Base-by-base conservation (phyloP, 2,113 vertebrate species). In the Entelurus aequoreus region DNA sequence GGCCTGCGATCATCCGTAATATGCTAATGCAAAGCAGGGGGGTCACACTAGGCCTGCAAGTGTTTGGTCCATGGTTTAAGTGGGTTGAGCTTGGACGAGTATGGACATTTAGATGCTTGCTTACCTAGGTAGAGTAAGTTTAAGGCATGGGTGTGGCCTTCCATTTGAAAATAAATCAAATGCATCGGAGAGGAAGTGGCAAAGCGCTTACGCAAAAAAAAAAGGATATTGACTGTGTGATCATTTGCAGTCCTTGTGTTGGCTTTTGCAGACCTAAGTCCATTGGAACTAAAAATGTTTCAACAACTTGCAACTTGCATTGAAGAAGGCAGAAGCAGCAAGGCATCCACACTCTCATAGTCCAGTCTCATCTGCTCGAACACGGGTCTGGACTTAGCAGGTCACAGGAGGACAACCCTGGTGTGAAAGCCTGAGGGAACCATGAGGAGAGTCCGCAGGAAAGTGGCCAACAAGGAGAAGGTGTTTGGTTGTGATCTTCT, bases 401-500 rank as follows among this genome's bases (percentile, higher is more conserved):
- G 61, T 63, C 75, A 87, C 83, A 66, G 87, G 19, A 62, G 60
- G 48, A 63, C 64, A 35, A n/a, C 59, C 19, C 9, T 4, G 42
- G 10, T 46, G 42, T 46, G 42, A 46, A 12, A 46, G 9, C 42
- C 42, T 1, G 42, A 46, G 62, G 46, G 74, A 79, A 72, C 57
- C 16, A 95, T 96, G 92, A 90, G 92, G 86, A 90, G 94, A 82
- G 91, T 77, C 48, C 92, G 92, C 81, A 93, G 88, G 85, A 95
- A 92, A 75, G 91, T 81, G 19, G 83, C 66, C 4, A 77, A 82
- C 56, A 93, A 92, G 76, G 94, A 98, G 16, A 91, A 92, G 35
- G 93, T 97, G 60, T 97, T 98, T 65, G 95, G 95, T 64, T 97
- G 95, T 56, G 94, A 98, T 75, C 83, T 98, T 57, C 50, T 86